Conservation (phyloP, 2,797 vertebrate genomes). For the Chiloscyllium punctatum region DNA sequence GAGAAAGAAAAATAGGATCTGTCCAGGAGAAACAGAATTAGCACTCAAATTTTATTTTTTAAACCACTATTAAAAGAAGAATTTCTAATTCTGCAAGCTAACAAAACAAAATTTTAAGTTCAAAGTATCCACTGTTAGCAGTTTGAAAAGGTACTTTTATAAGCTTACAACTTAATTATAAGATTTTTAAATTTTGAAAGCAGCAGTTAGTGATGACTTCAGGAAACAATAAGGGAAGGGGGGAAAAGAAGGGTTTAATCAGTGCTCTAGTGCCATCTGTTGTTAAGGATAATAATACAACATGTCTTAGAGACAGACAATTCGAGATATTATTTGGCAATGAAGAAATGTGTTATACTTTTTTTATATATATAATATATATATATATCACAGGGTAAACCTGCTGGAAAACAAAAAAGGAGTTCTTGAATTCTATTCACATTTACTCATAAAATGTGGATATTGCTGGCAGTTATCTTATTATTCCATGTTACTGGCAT, state of each 20-base stretch:
- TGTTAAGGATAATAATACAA: background rate
- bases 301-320: background rate
- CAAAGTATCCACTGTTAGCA: background rate
- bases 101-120: background rate
- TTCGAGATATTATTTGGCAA: background rate
- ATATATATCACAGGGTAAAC: background rate
- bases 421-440: background rate
- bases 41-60: too few relatives aligned
- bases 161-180: background rate
- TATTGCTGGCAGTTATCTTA: background rate
- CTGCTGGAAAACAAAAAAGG: background rate
- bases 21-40: too few relatives aligned
- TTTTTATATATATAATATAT: too few relatives aligned
- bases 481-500: background rate
- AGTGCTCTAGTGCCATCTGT: conserved; percentile 16
- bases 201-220: background rate
- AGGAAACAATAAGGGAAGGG: background rate
- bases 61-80: background rate
- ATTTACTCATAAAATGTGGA: background rate
- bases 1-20: background rate
- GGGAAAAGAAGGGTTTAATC: background rate
- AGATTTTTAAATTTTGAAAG: background rate
- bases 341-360: background rate
- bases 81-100: background rate
- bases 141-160: background rate